Evolutionary conservation across 2,888 invertebrate genomes (phyloP), one percentile per base, ranked within the genome.

Genomic region (Rhagium mordax): DNA sequence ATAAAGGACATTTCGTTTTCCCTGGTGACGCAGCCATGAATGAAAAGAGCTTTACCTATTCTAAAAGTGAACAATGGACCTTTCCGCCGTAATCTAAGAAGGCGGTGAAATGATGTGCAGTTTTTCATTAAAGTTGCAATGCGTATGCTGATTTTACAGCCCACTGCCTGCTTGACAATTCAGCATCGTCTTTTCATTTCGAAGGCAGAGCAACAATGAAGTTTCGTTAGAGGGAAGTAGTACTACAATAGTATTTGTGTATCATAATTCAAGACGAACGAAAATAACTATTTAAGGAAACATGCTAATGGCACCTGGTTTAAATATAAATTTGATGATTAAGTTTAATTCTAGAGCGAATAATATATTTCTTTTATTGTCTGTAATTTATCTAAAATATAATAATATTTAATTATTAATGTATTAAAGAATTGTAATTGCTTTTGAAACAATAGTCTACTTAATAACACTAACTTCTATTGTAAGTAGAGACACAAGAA

Each of bases 1-100:
- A 49, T 68, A 64, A 68, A 72, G 48, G 57, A 69, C 59, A 72
- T 62, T 72, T 47, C 71, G 51, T 49, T 64, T 68, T 72, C 60
- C 64, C 69, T 49, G 69, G 65, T 68, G 69, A 69, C 59, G 55
- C 47, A 55, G 29, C 65, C 51, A 41, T 69, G 72, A 68, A 72
- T 68, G 64, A 33, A 65, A 55, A 41, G 33, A 65, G 48, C 65
- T 65, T 65, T 53, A 29, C 65, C 53, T 65, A 51, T 41, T 53
- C 53, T 53, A 27, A 51, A 51, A 33, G 13, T 29, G 65, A 65
- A 65, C 65, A 65, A 65, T 65, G 65, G 29, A 65, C 41, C 53
- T 41, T 65, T 18, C 53, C 53, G 41, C 55, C 65, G 65, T 53
- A 53, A 53, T 65, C 65, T 53, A 65, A 65, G 65, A 29, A 65